Percentiles rank a stretch among this genome's conserved stretches.
phyloP scores from a whole-genome alignment of 2,113 vertebrate genomes.

The Oreotrochilus melanogaster region DNA sequence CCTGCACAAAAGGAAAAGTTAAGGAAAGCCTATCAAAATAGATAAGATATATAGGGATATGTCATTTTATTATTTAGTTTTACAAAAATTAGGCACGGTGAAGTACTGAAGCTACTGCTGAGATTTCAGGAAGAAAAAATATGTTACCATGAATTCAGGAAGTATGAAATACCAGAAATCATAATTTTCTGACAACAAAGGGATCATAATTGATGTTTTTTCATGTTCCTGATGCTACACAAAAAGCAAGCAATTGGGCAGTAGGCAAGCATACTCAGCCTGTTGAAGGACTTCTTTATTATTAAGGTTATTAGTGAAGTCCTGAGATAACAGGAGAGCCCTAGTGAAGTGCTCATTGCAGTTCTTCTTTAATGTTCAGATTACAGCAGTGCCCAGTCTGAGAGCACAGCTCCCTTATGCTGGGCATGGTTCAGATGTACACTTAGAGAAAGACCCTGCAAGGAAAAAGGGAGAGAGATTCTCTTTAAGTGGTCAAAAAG shows the following conservation, averaged over 20 bases:
- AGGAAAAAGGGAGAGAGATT: not conserved
- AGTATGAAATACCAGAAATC: not conserved
- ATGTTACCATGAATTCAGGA: not conserved
- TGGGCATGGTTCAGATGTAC: not conserved
- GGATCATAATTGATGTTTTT: not conserved
- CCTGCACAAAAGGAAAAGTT: not conserved
- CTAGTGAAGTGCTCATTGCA: not conserved
- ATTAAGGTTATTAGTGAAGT: not conserved
- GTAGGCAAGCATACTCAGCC: not conserved
- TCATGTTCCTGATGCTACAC: not conserved
- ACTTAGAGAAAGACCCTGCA: not conserved
- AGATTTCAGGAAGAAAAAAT: not conserved
- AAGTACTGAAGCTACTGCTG: not conserved
- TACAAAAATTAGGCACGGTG: not conserved
- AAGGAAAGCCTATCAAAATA: not conserved
- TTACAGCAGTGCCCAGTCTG: not conserved
- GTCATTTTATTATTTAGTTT: not conserved
- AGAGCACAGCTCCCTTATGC: not conserved
- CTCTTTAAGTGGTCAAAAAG: not conserved
- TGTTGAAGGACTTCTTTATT: not conserved
- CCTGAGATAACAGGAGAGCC: not conserved
- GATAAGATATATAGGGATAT: not conserved
- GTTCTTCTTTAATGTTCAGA: not conserved
- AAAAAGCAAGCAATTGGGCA: not conserved
- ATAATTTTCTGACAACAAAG: not conserved